These are phyloP conservation scores for Calliphora vicina DNA, from an alignment of 1,140 invertebrate genomes.

Conservation along the genomic window DNA sequence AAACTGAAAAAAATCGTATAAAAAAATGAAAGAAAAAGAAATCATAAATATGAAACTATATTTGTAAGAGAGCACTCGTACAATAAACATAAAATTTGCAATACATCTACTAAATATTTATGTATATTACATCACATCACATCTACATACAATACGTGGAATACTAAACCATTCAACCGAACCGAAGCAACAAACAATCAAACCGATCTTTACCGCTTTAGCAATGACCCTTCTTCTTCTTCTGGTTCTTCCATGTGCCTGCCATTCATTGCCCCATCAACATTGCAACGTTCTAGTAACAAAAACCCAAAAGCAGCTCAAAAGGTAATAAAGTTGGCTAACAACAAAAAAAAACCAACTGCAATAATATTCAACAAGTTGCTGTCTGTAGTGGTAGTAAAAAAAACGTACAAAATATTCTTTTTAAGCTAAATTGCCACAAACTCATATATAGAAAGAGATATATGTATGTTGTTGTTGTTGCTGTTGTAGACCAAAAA, in stretches of 20 bases:
- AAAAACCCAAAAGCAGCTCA: no score
- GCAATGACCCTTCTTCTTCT: background rate
- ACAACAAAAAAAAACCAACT: background rate
- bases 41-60: background rate
- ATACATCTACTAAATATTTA: conserved; percentile 7
- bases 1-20: no score
- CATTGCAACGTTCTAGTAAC: background rate
- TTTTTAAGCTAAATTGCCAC: background rate
- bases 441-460: background rate
- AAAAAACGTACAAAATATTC: background rate
- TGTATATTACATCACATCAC: conserved; percentile 14
- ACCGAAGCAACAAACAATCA: background rate
- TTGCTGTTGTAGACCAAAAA: background rate
- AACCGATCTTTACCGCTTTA: background rate
- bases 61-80: background rate
- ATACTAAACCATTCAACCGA: background rate
- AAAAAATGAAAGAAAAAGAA: background rate
- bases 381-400: background rate
- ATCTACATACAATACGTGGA: conserved; percentile 18
- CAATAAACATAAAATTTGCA: conserved; percentile 11
- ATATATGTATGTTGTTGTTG: background rate
- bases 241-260: background rate
- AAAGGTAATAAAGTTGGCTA: background rate
- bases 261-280: no score
- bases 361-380: background rate